Evolutionary conservation across 1,140 invertebrate genomes (phyloP), one percentile per base, ranked within the genome.

Genomic region (Drosophila lini): DNA sequence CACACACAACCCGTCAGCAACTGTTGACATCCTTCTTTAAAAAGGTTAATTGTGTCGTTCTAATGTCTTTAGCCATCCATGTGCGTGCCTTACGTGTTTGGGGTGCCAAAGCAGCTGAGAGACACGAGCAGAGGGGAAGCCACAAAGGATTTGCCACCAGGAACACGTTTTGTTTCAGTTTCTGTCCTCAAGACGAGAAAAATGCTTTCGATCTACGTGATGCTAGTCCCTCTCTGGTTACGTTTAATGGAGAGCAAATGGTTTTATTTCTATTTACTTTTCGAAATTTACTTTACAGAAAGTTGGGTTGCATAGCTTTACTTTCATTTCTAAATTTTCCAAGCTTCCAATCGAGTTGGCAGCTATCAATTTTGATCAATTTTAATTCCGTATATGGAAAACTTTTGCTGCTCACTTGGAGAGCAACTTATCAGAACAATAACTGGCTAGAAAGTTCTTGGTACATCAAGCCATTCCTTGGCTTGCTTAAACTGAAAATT

Each of bases 41-140:
- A 75, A 75, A 75, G 73, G 71, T 75, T 75, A 75, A 75, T 75
- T 65, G 71, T 75, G 73, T 75, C 60, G 34, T 50, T 75, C 73
- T 75, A 75, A 75, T 75, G 73, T 57, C 53, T 65, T 75, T 75
- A 64, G 60, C 60, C 53, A 75, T 56, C 60, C 60, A 75, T 75
- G 73, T 75, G 73, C 73, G 73, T 75, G 71, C 28, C 34, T 75
- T 75, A 75, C 71, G 73, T 75, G 71, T 58, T 75, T 32, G 40
- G 73, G 52, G 32, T 75, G 25, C 45, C 40, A 56, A 74, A 69
- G 45, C 32, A 48, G 58, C 42, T 11, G n/a, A 28, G 10, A 13
- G 57, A 10, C 6, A 16, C 38, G 19, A 11, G 40, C 8, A 6
- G 1, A 16, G 22, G 13, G 52, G 38, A 36, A 22, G 19, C 36